Evolutionary conservation across 1,140 invertebrate species (phyloP).

Genomic region (Lordiphosa clarofinis): DNA sequence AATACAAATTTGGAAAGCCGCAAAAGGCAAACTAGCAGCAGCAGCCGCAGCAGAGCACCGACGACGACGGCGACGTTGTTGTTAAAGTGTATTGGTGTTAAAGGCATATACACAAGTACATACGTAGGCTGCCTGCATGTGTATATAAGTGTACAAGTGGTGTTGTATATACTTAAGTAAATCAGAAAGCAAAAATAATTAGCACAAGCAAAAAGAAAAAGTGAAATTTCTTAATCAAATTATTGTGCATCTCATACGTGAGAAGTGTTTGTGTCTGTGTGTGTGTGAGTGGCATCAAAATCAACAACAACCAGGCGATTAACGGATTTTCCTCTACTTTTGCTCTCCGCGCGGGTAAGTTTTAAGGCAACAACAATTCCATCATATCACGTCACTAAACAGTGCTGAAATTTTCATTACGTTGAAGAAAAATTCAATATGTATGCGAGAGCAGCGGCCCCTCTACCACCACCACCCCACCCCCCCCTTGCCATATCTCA

Average conservation of each 20-base stretch:
- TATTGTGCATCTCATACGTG: slow-evolving; percentile 26
- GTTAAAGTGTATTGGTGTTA: slow-evolving; percentile 67
- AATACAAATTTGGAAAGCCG: slow-evolving; percentile 34
- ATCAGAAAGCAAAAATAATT: slow-evolving; percentile 38
- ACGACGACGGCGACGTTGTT: slow-evolving; percentile 33
- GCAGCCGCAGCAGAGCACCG: slow-evolving; percentile 35
- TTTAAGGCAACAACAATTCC: slow-evolving; percentile 18
- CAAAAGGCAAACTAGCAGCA: too few species aligned
- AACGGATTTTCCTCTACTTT: slow-evolving; percentile 67
- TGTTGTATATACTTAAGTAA: slow-evolving; percentile 22
- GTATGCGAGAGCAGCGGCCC: slow-evolving; percentile 49
- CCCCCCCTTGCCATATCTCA: slow-evolving; percentile 13
- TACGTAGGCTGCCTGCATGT: slow-evolving; percentile 11
- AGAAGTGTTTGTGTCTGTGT: slow-evolving; percentile 12
- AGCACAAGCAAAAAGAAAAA: slow-evolving; percentile 43
- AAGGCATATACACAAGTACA: slow-evolving; percentile 38
- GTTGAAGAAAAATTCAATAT: slow-evolving; percentile 69
- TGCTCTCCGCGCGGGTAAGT: slow-evolving; percentile 60
- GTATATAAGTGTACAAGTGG: slow-evolving; percentile 12
- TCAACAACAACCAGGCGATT: slow-evolving; percentile 31
- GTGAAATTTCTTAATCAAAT: slow-evolving; percentile 48
- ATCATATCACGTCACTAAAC: slow-evolving; percentile 26
- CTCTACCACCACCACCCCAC: too few species aligned
- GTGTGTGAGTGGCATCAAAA: slow-evolving; percentile 18
- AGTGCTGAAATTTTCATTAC: slow-evolving; percentile 71